These are phyloP conservation scores for Lepisosteus oculatus DNA, from an alignment of 2,113 vertebrate species.

Conservation along the genomic window DNA sequence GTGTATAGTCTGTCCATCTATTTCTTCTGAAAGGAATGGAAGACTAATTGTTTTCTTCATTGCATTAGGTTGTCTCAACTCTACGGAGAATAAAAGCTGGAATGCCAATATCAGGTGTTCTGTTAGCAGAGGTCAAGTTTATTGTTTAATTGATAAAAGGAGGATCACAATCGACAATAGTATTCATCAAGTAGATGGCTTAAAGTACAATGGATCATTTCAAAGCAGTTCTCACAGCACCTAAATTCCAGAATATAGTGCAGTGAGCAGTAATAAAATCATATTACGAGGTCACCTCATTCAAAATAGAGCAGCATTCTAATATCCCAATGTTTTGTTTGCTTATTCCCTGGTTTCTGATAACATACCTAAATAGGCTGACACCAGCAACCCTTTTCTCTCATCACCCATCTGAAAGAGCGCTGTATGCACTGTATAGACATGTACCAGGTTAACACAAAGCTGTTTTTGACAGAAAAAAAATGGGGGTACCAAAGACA, in stretches of 20 bases:
- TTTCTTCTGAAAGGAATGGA: too few relatives aligned
- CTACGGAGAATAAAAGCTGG: slow-evolving; percentile 24
- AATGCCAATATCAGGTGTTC: slow-evolving; percentile 52
- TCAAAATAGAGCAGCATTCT: slow-evolving; percentile 26
- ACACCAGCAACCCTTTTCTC: slow-evolving; percentile 17
- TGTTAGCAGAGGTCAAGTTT: slow-evolving; percentile 60
- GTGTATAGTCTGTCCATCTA: too few relatives aligned
- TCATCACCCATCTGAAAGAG: slow-evolving; percentile 1
- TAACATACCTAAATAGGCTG: slow-evolving; percentile 5
- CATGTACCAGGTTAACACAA: background rate
- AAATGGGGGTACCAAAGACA: too few relatives aligned
- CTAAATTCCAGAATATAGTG: slow-evolving; percentile 44
- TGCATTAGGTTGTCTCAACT: slow-evolving; percentile 24
- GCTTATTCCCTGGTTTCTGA: slow-evolving; percentile 5
- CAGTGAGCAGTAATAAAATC: slow-evolving; percentile 36
- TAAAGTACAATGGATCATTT: slow-evolving; percentile 61
- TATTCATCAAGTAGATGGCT: slow-evolving; percentile 49
- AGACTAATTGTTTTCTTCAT: slow-evolving; percentile 7
- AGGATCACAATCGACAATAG: slow-evolving; percentile 48
- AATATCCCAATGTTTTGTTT: slow-evolving; percentile 29
- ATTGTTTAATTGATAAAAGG: slow-evolving; percentile 43
- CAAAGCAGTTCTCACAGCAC: slow-evolving; percentile 44
- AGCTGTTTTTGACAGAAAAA: too few relatives aligned
- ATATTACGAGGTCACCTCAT: slow-evolving; percentile 38
- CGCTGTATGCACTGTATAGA: background rate